Evolutionary conservation across 2,113 vertebrate genomes (phyloP).

Genomic region (Acanthochromis polyacanthus): DNA sequence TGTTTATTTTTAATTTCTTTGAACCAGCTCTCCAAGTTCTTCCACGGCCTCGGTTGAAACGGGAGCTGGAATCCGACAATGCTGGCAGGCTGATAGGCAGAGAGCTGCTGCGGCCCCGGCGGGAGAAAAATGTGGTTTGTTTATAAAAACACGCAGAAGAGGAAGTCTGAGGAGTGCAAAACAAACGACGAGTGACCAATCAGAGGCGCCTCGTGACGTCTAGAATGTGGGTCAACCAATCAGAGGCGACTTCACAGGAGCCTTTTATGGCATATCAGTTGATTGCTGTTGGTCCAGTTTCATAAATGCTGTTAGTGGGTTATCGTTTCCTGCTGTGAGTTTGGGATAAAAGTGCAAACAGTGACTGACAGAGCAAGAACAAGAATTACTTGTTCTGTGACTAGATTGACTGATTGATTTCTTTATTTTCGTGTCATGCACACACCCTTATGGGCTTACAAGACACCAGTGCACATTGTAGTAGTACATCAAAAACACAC

Average conservation of each 20-base stretch:
- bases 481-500: no score
- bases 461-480: no score
- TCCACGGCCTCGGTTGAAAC: conserved; percentile 1
- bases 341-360: neutral
- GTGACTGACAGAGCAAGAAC: neutral
- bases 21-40: neutral
- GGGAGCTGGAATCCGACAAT: conserved; percentile 1
- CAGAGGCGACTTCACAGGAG: conserved; percentile 33
- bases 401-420: no score
- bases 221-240: conserved; percentile 81
- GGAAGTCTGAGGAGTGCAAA: conserved; percentile 77
- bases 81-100: conserved; percentile 26
- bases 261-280: conserved; percentile 52
- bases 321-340: conserved; percentile 9
- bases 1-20: neutral
- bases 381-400: neutral
- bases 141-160: conserved; percentile 81
- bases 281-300: conserved; percentile 21
- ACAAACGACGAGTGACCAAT: conserved; percentile 80
- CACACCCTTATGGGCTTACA: no score
- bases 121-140: conserved; percentile 73
- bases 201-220: conserved; percentile 16
- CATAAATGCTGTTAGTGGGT: conserved; percentile 14
- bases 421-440: no score
- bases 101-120: conserved; percentile 17